Evolutionary conservation across 2,797 vertebrate species (phyloP), one percentile per base, ranked within the genome.

Genomic region (Urocyon cinereoargenteus): DNA sequence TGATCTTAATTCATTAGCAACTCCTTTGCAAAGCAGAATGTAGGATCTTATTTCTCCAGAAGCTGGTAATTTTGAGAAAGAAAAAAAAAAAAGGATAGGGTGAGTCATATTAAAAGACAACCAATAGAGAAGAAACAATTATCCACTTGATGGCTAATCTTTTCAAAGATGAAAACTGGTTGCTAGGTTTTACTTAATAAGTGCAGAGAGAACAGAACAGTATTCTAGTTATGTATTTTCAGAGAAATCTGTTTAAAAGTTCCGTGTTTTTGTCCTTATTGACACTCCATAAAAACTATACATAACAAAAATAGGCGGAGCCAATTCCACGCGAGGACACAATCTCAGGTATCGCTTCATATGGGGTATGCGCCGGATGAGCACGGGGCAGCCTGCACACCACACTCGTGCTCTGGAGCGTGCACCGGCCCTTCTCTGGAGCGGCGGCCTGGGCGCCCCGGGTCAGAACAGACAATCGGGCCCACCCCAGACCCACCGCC

Each of bases 251-350:
- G 86, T 93, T 75, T 3, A 88, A 95, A 91, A 91, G 51, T 96
- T 88, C 73, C 62, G 2, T 89, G 92, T 45, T 90, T 86, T 84
- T 75, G 73, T 68, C 81, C 61, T 81, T 64, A 53, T 36, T 70
- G 91, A 34, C 45, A 92, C 64, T 59, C 7, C 45, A 36, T 81
- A 97, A 96, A 97, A 95, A 97, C 21, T 51, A 95, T 72, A 86
- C 86, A 13, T 96, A 96, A 94, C 77, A 98, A 97, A 97, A 97
- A 86, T 72, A 97, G 89, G 95, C 90, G 86, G 96, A 96, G 95
- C 95, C 78, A 91, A 62, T 90, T 97, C 18, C 75, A 28, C 40
- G 70, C 93, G 91, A 97, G 97, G 97, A 98, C 61, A 13, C 18
- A 49, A 0, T 26, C n/a, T 53, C 73, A 61, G 84, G 79, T 86